phyloP scores from a whole-genome alignment of 2,888 invertebrate genomes.

The Herminia tarsipennalis region DNA sequence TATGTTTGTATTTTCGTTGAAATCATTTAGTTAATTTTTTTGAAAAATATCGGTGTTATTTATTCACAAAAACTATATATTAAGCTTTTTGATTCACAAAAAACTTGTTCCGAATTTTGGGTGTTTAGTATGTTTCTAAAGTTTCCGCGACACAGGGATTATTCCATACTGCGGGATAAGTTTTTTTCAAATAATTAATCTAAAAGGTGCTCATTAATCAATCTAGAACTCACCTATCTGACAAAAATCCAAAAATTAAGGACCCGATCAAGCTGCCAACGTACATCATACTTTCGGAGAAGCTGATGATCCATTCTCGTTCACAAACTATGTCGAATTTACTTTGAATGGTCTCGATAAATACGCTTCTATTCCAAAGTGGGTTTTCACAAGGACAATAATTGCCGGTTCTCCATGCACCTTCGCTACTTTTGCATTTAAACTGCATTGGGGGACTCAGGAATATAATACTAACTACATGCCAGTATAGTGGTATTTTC shows the following conservation, averaged over 20 bases:
- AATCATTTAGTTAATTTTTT: too few species aligned
- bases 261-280: slow-evolving; percentile 66
- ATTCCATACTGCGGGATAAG: too few species aligned
- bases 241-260: slow-evolving; percentile 62
- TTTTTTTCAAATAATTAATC: too few species aligned
- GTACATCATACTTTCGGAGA: slow-evolving; percentile 64
- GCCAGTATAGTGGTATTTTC: slow-evolving; percentile 68
- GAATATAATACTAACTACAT: slow-evolving; percentile 65
- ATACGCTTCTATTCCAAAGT: slow-evolving; percentile 61
- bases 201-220: too few species aligned
- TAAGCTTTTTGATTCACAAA: too few species aligned
- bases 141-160: too few species aligned
- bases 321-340: slow-evolving; percentile 64
- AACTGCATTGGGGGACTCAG: slow-evolving; percentile 66
- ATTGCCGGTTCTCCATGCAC: too few species aligned
- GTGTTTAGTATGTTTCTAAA: not conserved
- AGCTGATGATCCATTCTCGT: slow-evolving; percentile 59
- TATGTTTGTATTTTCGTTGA: too few species aligned
- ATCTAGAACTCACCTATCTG: slow-evolving; percentile 59
- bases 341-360: slow-evolving; percentile 64
- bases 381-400: slow-evolving; percentile 65
- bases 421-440: slow-evolving; percentile 43
- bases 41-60: too few species aligned
- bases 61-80: too few species aligned
- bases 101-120: too few species aligned